Conservation (phyloP, 2,797 vertebrate species). For the Lacerta bilineata region DNA sequence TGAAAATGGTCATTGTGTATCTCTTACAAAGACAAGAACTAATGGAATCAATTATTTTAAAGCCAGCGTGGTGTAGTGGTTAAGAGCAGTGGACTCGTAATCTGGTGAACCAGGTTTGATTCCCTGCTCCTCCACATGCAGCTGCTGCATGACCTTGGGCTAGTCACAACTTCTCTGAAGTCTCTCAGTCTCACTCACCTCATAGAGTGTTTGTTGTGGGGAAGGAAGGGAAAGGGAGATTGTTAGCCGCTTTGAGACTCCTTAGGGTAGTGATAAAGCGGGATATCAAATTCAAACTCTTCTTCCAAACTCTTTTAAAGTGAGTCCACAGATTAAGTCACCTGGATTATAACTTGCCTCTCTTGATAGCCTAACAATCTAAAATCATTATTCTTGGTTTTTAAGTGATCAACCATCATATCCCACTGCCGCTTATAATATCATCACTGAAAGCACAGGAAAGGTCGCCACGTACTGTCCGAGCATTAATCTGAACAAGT, state of each 20-base stretch:
- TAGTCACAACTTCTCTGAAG: too few species aligned
- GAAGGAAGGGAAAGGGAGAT: too few species aligned
- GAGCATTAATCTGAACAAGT: background rate
- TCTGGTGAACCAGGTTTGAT: too few species aligned
- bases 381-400: conserved; percentile 1
- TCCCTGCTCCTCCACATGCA: too few species aligned
- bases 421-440: background rate
- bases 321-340: background rate
- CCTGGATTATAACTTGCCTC: background rate
- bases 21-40: conserved; percentile 14
- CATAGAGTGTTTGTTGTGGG: too few species aligned
- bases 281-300: too few species aligned
- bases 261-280: too few species aligned
- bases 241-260: too few species aligned
- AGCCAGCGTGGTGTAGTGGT: too few species aligned
- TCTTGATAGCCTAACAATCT: background rate
- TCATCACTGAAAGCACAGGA: background rate
- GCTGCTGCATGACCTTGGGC: too few species aligned
- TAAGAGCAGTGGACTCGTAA: too few species aligned
- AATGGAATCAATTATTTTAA: background rate
- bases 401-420: background rate
- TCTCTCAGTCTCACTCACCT: too few species aligned
- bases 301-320: background rate
- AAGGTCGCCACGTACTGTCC: background rate
- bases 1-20: background rate